Evolutionary conservation across 2,888 invertebrate species (phyloP), one percentile per base, ranked within the genome.

Genomic region (Allophyes oxyacanthae): DNA sequence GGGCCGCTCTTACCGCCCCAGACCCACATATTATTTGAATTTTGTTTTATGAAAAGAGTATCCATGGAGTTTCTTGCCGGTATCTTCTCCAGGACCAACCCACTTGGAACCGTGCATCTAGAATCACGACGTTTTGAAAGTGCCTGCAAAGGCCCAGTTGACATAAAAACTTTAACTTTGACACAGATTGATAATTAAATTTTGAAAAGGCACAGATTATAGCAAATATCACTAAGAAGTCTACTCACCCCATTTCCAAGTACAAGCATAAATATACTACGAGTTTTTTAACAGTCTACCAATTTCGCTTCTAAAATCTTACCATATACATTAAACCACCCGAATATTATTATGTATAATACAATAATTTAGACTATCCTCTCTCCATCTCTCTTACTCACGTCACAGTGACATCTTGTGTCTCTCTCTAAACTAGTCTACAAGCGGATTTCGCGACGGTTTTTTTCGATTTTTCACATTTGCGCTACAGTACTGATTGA

Each of bases 341-440:
- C 81, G 80, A 88, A 87, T 89, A 87, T 89, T 87, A 88, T 87
- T 89, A 89, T 85, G 87, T 89, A 87, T 88, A 87, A 86, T 87
- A 88, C 83, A 88, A 89, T 90, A 89, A 90, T 89, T 89, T 87
- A 88, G 90, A 85, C 88, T 83, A 87, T 85, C 79, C 83, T 78
- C 68, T 68, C 56, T 55, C 55, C 44, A 6, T 84, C 76, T 76
- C 84, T 36, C 40, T 84, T 68, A n/a, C 33, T 43, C 71, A 8
- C 37, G 32, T 1, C 2, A 0, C 9, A n/a, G 30, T 26, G 26
- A 7, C 2, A 78, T 84, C 63, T 79, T 68, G 11, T 52, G 11
- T 89, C 84, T 59, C 78, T 49, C 51, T 87, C 78, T 62, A 64
- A 83, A 74, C 72, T 67, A 77, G 79, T 83, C 76, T 79, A 76